Percentiles rank a stretch among this genome's conserved stretches.
Evolutionary conservation across 2,888 invertebrate genomes (phyloP).

Genomic region (Drosophila austrosaltans): DNA sequence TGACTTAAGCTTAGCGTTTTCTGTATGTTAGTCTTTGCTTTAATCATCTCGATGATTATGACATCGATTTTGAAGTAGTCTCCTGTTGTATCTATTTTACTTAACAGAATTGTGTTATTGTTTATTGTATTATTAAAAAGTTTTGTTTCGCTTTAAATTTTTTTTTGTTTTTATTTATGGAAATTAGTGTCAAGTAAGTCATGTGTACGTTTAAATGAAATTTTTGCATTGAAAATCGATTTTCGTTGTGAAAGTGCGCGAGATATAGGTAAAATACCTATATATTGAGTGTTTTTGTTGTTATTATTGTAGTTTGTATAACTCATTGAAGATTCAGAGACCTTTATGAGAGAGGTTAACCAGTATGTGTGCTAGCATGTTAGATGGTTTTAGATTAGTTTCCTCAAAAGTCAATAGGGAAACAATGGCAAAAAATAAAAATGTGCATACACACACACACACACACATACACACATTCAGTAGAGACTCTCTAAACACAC

Average conservation of each 20-base stretch:
- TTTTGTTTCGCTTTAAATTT: too few species aligned
- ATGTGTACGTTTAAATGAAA: conserved; percentile 58
- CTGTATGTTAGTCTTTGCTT: background rate
- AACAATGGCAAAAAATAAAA: conserved; percentile 31
- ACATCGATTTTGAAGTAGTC: conserved; percentile 27
- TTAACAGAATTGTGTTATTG: conserved; percentile 77
- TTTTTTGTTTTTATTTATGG: conserved; percentile 69
- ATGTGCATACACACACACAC: conserved; percentile 19
- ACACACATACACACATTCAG: conserved; percentile 2
- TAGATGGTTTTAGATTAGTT: conserved; percentile 26
- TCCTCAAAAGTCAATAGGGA: conserved; percentile 46
- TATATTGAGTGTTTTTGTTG: conserved; percentile 33
- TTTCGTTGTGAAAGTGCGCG: conserved; percentile 58
- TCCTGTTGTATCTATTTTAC: conserved; percentile 45
- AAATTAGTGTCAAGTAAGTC: conserved; percentile 80
- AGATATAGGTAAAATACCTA: conserved; percentile 40
- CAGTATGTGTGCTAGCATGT: conserved; percentile 27
- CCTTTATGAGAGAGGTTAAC: conserved; percentile 44
- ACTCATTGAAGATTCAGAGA: conserved; percentile 52
- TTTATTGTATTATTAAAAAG: conserved; percentile 64
- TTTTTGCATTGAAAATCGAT: conserved; percentile 62
- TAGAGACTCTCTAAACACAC: background rate
- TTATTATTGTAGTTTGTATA: background rate
- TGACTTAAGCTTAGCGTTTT: too few species aligned
- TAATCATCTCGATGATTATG: conserved; percentile 25